A percentile compares a stretch with the other conserved stretches of the same genome.
These are phyloP conservation scores for Sarcophaga caerulescens DNA, from an alignment of 2,888 invertebrate species.

Conservation along the genomic window DNA sequence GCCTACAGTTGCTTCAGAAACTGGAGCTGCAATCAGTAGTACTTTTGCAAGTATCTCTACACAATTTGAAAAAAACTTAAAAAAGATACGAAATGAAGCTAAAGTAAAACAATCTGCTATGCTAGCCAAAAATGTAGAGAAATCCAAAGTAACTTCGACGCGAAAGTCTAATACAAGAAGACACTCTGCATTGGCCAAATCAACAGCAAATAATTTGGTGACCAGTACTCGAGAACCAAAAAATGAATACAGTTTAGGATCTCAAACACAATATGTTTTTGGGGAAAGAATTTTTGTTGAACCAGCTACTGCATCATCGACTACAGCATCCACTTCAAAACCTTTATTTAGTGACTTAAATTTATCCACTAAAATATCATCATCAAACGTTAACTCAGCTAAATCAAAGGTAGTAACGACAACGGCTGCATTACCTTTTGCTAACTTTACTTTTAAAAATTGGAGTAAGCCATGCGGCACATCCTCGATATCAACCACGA, in stretches of 20 bases:
- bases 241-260: slow-evolving; percentile 80
- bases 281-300: slow-evolving; percentile 47
- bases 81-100: no score
- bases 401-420: slow-evolving; percentile 41
- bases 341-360: slow-evolving; percentile 70
- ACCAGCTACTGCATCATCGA: slow-evolving; percentile 47
- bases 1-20: background rate
- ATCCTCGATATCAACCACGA: slow-evolving; percentile 20
- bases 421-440: slow-evolving; percentile 67
- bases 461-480: slow-evolving; percentile 59
- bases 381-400: background rate
- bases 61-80: slow-evolving; percentile 38
- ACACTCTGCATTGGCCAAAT: slow-evolving; percentile 61
- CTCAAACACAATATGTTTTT: slow-evolving; percentile 55
- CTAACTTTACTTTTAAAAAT: slow-evolving; percentile 59
- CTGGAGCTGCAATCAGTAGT: slow-evolving; percentile 4
- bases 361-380: slow-evolving; percentile 71
- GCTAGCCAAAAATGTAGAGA: slow-evolving; percentile 39
- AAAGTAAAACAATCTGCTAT: slow-evolving; percentile 4
- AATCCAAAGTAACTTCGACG: slow-evolving; percentile 67
- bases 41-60: slow-evolving; percentile 73
- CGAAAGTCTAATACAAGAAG: slow-evolving; percentile 20
- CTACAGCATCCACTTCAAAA: slow-evolving; percentile 63
- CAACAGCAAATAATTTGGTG: slow-evolving; percentile 69
- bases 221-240: slow-evolving; percentile 71